Evolutionary conservation across 2,797 vertebrate genomes (phyloP).

Genomic region (Tympanoctomys barrerae): DNA sequence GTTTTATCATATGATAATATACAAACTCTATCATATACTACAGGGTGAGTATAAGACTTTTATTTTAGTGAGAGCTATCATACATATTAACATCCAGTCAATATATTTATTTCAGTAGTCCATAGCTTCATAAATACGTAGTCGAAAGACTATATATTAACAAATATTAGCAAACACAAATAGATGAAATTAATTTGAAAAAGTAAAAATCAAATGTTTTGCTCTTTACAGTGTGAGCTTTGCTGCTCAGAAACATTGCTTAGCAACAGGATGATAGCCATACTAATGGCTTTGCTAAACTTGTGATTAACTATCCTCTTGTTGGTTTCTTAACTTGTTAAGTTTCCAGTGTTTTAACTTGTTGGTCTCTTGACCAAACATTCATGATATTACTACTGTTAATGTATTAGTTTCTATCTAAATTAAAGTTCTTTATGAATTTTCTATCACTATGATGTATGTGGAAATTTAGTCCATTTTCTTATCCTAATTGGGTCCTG

Average conservation of each 20-base stretch:
- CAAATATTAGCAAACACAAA: constrained; percentile 87
- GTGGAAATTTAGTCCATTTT: constrained; percentile 62
- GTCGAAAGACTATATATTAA: constrained; percentile 80
- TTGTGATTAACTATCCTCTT: constrained; percentile 63
- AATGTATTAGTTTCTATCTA: constrained; percentile 67
- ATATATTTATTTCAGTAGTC: constrained; percentile 85
- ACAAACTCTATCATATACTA: constrained; percentile 89
- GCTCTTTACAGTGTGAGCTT: constrained; percentile 75
- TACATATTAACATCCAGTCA: constrained; percentile 84
- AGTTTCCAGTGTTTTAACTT: constrained; percentile 76
- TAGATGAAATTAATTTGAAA: constrained; percentile 79
- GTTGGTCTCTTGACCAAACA: constrained; percentile 82
- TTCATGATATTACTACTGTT: constrained; percentile 66
- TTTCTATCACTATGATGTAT: constrained; percentile 58
- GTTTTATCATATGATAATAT: constrained; percentile 88
- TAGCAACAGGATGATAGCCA: constrained; percentile 60
- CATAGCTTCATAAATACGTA: constrained; percentile 84
- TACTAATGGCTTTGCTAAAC: constrained; percentile 67
- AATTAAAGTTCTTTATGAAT: constrained; percentile 71
- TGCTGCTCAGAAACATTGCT: constrained; percentile 73
- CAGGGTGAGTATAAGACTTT: constrained; percentile 87
- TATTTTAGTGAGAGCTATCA: constrained; percentile 87
- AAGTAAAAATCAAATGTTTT: constrained; percentile 82
- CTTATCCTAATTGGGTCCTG: constrained; percentile 26
- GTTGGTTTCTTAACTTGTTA: constrained; percentile 70